Percentiles rank a stretch among this genome's conserved stretches.
Evolutionary conservation across 1,140 invertebrate species (phyloP).

Genomic region (Drosophila lowei): DNA sequence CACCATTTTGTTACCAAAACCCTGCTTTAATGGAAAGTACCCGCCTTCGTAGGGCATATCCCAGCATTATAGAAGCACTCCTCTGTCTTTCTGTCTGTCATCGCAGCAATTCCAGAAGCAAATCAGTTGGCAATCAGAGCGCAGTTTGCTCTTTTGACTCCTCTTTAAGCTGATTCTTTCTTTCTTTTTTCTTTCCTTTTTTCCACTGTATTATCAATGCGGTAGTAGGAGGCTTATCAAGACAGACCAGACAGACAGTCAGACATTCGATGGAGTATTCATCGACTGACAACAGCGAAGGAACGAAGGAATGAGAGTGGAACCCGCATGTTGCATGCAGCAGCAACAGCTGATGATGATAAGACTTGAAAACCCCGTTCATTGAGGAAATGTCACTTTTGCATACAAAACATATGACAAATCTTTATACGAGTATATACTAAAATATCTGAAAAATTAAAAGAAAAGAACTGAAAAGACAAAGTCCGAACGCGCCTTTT

Average conservation of each 20-base stretch:
- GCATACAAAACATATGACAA: constrained; percentile 62
- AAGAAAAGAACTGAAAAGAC: constrained; percentile 20
- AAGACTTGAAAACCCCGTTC: constrained; percentile 46
- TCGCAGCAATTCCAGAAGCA: constrained; percentile 13
- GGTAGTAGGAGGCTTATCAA: constrained; percentile 28
- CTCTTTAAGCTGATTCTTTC: neutral
- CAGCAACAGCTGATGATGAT: constrained; percentile 49
- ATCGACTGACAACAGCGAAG: constrained; percentile 21
- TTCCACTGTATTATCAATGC: constrained; percentile 46
- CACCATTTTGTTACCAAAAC: no score
- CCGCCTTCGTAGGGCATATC: neutral
- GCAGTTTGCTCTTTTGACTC: constrained; percentile 72
- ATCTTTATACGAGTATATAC: neutral
- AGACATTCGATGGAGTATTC: constrained; percentile 22
- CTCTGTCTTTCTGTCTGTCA: no score
- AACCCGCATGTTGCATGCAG: constrained; percentile 26
- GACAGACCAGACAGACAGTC: constrained; percentile 17
- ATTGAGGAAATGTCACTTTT: constrained; percentile 73
- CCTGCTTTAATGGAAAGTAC: no score
- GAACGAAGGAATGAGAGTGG: neutral
- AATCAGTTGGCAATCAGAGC: constrained; percentile 57
- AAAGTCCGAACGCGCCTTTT: constrained; percentile 72
- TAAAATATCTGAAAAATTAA: constrained; percentile 10
- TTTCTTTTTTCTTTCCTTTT: neutral
- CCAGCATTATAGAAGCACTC: neutral